phyloP scores from a whole-genome alignment of 2,797 vertebrate genomes.

The Falco peregrinus region DNA sequence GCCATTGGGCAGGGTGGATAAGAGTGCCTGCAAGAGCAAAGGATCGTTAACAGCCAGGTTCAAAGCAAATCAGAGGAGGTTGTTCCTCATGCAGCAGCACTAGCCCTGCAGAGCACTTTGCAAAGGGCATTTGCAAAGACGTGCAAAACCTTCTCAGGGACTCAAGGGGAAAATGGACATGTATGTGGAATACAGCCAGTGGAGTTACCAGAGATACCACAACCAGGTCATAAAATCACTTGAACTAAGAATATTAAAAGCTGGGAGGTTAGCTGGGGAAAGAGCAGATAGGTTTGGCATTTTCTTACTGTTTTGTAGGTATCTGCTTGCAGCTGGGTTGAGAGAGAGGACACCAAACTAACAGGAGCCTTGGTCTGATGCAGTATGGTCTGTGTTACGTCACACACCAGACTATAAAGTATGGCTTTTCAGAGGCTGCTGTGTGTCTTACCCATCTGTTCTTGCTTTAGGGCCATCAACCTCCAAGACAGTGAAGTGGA shows the following conservation, averaged over 20 bases:
- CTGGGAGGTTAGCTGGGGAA: background rate
- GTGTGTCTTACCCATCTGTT: background rate
- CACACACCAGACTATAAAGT: no score
- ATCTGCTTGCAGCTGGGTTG: background rate
- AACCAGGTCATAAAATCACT: background rate
- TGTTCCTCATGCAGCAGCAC: background rate
- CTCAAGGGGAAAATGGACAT: background rate
- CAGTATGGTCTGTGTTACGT: background rate
- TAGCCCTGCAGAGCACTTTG: background rate
- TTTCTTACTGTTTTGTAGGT: background rate
- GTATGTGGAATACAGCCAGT: background rate
- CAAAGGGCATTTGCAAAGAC: background rate
- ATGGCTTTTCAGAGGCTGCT: background rate
- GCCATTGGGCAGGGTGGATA: background rate
- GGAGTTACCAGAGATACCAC: background rate
- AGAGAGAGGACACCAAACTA: background rate
- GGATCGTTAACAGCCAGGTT: background rate
- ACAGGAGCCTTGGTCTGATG: no score
- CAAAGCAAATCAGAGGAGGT: background rate
- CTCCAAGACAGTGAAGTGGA: background rate
- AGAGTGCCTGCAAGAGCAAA: background rate
- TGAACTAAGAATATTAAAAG: background rate
- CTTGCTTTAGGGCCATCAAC: background rate
- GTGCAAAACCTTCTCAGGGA: background rate
- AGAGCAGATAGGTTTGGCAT: background rate